phyloP scores from a whole-genome alignment of 2,797 vertebrate species.

The Potorous gilbertii region DNA sequence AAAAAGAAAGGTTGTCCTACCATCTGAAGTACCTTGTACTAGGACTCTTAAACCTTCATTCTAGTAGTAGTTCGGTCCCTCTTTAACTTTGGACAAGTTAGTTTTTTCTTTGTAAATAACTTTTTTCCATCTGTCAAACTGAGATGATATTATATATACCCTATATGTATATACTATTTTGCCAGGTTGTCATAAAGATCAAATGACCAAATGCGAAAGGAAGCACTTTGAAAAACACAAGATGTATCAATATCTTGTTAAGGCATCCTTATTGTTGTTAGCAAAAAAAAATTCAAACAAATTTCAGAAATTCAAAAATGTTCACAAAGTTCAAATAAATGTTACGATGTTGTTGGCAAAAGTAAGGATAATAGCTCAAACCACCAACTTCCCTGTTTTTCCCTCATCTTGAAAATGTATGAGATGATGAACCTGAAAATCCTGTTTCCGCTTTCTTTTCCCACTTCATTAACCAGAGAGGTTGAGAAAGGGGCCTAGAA shows the following conservation, averaged over 20 bases:
- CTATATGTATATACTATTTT: background rate
- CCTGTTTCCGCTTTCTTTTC: background rate
- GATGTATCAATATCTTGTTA: background rate
- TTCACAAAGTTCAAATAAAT: background rate
- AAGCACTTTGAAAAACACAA: background rate
- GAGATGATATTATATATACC: background rate
- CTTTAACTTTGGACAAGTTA: background rate
- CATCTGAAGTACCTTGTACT: background rate
- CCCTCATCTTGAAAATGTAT: background rate
- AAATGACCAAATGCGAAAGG: background rate
- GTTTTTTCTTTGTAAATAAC: background rate
- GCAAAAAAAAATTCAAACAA: background rate
- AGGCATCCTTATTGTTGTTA: background rate
- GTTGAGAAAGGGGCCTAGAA: background rate
- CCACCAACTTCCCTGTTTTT: background rate
- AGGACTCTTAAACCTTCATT: background rate
- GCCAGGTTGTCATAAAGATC: background rate
- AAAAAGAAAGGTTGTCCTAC: background rate
- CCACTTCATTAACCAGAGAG: background rate
- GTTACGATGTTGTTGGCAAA: background rate
- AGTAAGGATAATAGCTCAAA: background rate
- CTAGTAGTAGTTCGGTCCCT: fast-evolving
- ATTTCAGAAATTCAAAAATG: background rate
- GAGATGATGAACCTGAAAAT: background rate
- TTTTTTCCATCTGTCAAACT: background rate